Base-by-base conservation (phyloP, 1,140 invertebrate genomes). In the Drosophila varians region DNA sequence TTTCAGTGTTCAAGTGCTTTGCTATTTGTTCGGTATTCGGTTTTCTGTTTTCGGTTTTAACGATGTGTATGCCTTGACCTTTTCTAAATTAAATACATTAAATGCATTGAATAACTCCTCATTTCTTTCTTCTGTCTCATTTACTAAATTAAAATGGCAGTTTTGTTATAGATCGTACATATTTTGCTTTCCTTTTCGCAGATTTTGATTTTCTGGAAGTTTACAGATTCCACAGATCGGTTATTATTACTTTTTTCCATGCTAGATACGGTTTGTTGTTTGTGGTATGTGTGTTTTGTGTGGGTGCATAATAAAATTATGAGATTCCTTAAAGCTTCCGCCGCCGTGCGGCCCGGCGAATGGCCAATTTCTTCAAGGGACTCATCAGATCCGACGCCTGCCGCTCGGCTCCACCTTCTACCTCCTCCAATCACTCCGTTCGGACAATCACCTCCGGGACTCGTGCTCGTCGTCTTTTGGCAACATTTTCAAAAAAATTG, bases 131-230 rank as follows among this genome's bases (percentile, higher is more conserved):
- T 21, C 48, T 72, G 34, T 19, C 40, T 76, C 43, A n/a, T 42
- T 71, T 66, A 77, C 82, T 86, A 87, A 86, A 76, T 86, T 70
- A 86, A 86, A 86, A 86, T 86, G 80, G 80, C 80, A 86, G 80
- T 87, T 79, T 69, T 83, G 43, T 40, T 74, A 64, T 58, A 58
- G 68, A 56, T 60, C 58, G 31, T 55, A 52, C 23, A 46, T 64
- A 70, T 56, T 45, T 43, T 26, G 11, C 9, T 14, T 46, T 42
- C 14, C 21, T 47, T 62, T 56, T 36, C 6, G 61, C 23, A 49
- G 40, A 36, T 53, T 74, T 76, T 55, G 62, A 69, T 69, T 69
- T 66, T 6, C 45, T 42, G 65, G 62, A 68, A 68, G 61, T 46
- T 54, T 28, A 45, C 47, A 66, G 40, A 66, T 66, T 66, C 48